These are phyloP conservation scores for Thymelicus acteon DNA, from an alignment of 2,888 invertebrate genomes.

Conservation along the genomic window DNA sequence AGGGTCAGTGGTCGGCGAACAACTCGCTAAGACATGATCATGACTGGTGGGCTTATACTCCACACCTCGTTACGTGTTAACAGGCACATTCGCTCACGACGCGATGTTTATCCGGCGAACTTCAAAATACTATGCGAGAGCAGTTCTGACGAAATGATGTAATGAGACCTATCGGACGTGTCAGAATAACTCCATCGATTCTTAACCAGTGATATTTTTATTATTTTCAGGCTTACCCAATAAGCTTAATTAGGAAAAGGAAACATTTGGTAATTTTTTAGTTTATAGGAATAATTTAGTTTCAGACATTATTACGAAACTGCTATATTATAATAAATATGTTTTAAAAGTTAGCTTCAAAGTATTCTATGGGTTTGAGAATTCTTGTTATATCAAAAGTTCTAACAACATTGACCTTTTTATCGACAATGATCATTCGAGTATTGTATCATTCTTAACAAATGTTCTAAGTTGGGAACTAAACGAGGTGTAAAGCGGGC, in stretches of 20 bases:
- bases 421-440: background rate
- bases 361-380: background rate
- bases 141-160: constrained; percentile 64
- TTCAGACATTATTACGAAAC: no score
- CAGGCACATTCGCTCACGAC: constrained; percentile 83
- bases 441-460: constrained; percentile 15
- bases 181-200: constrained; percentile 55
- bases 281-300: no score
- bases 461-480: constrained; percentile 46
- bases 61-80: constrained; percentile 85
- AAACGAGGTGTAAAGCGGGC: constrained; percentile 76
- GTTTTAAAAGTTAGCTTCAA: no score
- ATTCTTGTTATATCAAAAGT: background rate
- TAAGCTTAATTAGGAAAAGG: no score
- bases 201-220: constrained; percentile 40
- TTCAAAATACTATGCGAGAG: constrained; percentile 67
- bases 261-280: no score
- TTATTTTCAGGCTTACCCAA: background rate
- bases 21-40: constrained; percentile 83
- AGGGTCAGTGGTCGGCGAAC: constrained; percentile 82
- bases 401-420: background rate
- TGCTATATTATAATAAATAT: no score
- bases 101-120: constrained; percentile 78
- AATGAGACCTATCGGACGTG: constrained; percentile 67
- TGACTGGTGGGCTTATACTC: constrained; percentile 83